Base-by-base conservation (phyloP, 1,140 invertebrate species). In the Drosophila malerkotliana region DNA sequence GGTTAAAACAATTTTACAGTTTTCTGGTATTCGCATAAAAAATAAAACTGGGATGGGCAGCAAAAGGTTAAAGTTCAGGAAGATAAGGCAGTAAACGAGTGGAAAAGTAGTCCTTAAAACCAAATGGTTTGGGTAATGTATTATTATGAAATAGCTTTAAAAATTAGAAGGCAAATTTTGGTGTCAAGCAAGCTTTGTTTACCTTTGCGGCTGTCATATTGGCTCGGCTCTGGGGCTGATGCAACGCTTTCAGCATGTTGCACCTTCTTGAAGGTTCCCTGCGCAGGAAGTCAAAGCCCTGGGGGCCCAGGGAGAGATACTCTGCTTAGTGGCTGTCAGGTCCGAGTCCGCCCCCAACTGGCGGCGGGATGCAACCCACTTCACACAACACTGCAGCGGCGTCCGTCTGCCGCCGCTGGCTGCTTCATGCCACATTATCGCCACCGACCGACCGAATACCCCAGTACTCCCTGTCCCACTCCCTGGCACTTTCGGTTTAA, bases 391-490 rank as follows among this genome's bases (percentile, higher is more conserved):
- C 69, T 85, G 79, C 74, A 24, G 72, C 56, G 49, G 55, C 18
- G 30, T 56, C 10, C 55, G 26, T 21, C 26, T n/a, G 10, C 24
- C 18, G 53, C 26, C 39, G 53, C 37, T 44, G 60, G 63, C 77
- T 71, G 58, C 79, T 77, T 75, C 74, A 74, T 69, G 78, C 60
- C 78, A 80, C 66, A 80, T 80, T 76, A 80, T 80, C 66, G 72
- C 78, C 72, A 55, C 55, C 72, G 64, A 51, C 68, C 45, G 57
- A 60, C 72, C 72, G 60, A 54, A 53, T 60, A 48, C 47, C 61
- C 49, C 61, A 48, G 34, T 44, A 61, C 28, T 47, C 28, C 14
- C 45, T 39, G 61, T 37, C 55, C 45, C 62, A 21, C 18, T 47
- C 15, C 37, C 37, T 44, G 41, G 15, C 78, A 79, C 82, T 87